These are phyloP conservation scores for Hippoglossus hippoglossus DNA, from an alignment of 2,797 vertebrate genomes.

Conservation along the genomic window DNA sequence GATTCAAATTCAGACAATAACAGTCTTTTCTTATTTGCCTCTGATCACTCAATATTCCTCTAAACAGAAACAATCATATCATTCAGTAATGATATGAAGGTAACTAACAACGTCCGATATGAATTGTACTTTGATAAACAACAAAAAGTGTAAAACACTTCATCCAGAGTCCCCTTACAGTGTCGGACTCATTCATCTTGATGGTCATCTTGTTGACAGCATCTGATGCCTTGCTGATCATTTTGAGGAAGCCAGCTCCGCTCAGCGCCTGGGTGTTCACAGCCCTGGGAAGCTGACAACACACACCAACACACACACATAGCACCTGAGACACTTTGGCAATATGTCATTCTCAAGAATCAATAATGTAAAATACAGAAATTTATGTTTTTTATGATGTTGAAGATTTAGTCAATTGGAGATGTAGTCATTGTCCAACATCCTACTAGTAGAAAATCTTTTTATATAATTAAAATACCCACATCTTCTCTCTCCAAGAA, in stretches of 20 bases:
- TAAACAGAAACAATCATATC: too few species aligned
- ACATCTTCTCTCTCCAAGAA: conserved; percentile 98
- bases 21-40: too few species aligned
- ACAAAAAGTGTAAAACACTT: not conserved
- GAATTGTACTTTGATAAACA: too few species aligned
- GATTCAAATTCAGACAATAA: too few species aligned
- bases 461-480: conserved; percentile 20
- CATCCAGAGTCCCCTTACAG: conserved; percentile 83
- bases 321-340: not conserved
- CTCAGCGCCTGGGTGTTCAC: conserved; percentile 93
- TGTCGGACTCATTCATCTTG: conserved; percentile 97
- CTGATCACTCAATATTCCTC: too few species aligned
- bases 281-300: conserved; percentile 91
- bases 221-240: conserved; percentile 96
- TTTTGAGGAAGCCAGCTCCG: conserved; percentile 95
- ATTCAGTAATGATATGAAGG: too few species aligned
- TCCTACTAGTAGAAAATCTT: not conserved
- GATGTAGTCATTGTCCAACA: not conserved
- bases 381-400: too few species aligned
- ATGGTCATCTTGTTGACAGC: conserved; percentile 99
- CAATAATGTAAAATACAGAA: not conserved
- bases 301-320: conserved; percentile 16
- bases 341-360: conserved; percentile 1
- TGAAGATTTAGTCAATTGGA: not conserved
- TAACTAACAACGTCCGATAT: too few species aligned